Percentiles rank a stretch among this genome's conserved stretches.
Evolutionary conservation across 2,888 invertebrate species (phyloP).

Genomic region (Pandemis heparana): DNA sequence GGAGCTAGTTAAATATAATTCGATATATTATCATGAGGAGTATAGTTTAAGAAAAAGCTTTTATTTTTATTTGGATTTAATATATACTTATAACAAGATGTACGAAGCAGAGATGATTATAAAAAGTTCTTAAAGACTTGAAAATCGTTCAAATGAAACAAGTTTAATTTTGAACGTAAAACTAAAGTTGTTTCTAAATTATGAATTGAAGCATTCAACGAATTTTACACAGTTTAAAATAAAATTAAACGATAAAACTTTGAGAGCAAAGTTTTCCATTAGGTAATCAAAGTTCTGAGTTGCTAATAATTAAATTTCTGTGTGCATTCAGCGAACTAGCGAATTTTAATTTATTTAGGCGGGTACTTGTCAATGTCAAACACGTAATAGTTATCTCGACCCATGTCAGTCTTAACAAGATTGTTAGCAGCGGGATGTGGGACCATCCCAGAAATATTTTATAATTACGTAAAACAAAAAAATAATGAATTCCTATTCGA

Average conservation of each 20-base stretch:
- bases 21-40: too few species aligned
- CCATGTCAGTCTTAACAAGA: constrained; percentile 34
- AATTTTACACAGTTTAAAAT: neutral
- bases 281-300: neutral
- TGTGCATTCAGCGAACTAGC: neutral
- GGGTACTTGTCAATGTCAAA: constrained; percentile 21
- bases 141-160: neutral
- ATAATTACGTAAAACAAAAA: neutral
- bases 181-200: neutral
- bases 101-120: neutral
- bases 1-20: too few species aligned
- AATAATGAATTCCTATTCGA: too few species aligned
- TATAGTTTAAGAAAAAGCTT: too few species aligned
- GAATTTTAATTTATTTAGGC: constrained; percentile 21
- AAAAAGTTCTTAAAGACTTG: neutral
- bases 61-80: too few species aligned
- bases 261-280: neutral
- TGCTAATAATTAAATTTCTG: neutral
- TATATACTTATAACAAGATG: too few species aligned
- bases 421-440: neutral
- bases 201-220: neutral
- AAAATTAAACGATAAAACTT: neutral
- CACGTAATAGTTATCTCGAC: constrained; percentile 28
- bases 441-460: neutral
- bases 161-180: neutral